Base-by-base conservation (phyloP, 2,113 vertebrate species). In the Tringa solitaria region DNA sequence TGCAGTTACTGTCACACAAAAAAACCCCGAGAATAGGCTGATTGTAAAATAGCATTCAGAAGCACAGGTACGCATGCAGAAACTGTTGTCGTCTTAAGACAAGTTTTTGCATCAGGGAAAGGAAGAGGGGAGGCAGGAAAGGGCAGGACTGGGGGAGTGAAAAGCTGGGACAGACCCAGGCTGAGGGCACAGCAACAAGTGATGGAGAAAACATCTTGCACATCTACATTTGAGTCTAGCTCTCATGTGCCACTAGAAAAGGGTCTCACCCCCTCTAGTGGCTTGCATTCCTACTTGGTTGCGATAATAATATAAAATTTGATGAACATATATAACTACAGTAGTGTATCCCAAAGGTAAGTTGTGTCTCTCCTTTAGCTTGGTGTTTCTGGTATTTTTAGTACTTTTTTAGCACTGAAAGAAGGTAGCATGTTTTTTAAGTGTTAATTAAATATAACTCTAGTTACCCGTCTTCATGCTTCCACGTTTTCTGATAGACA, bases 231-330 rank as follows among this genome's bases (percentile, higher is more conserved):
- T 6, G 27, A 50, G 48, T 33, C 54, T 50, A 5, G 13, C 21
- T 1, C 21, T 37, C n/a, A 2, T 9, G 54, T 6, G 70, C 35
- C 48, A 3, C 35, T 65, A 64, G 84, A 5, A 72, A 28, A 82
- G 87, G 33, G 65, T 76, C 57, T 91, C 41, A 2, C 94, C 74
- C 93, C 91, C 81, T 69, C 91, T 83, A 89, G 91, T 13, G 95
- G 87, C 70, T 43, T 30, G 16, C 57, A 1, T n/a, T 82, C 35
- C 45, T 77, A 5, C 41, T 32, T 7, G 35, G 43, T 21, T 79
- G 21, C n/a, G 60, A 9, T 41, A 6, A 14, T 3, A 6, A 16
- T 30, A 14, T 22, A 18, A 37, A 86, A 21, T 11, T 4, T 16
- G 63, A 50, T 0, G 28, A 89, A 26, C 30, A 2, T 1, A 1